Evolutionary conservation across 2,888 invertebrate species (phyloP).

Genomic region (Tinea pellionella): DNA sequence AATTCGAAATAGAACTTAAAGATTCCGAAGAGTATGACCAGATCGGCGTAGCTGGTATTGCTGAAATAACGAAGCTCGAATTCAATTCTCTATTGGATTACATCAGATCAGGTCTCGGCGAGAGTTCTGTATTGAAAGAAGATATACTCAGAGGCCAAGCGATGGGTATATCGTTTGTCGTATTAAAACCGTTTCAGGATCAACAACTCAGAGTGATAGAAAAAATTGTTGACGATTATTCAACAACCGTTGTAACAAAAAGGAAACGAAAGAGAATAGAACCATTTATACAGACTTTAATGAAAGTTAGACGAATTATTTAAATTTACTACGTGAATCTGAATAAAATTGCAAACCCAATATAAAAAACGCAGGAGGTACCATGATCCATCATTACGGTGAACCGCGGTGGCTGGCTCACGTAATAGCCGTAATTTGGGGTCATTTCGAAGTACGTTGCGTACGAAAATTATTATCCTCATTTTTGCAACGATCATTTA

Average conservation of each 20-base stretch:
- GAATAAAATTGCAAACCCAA: not conserved
- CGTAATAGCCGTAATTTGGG: slow-evolving; percentile 56
- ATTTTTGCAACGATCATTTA: slow-evolving; percentile 54
- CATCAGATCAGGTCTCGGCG: not conserved
- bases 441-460: slow-evolving; percentile 48
- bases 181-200: slow-evolving; percentile 44
- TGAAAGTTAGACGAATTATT: not conserved
- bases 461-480: slow-evolving; percentile 55
- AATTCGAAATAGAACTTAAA: slow-evolving; percentile 46
- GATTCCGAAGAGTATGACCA: slow-evolving; percentile 56
- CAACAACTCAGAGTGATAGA: slow-evolving; percentile 49
- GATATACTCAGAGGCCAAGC: slow-evolving; percentile 48
- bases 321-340: slow-evolving; percentile 1
- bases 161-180: slow-evolving; percentile 45
- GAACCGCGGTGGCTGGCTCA: slow-evolving; percentile 35
- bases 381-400: slow-evolving; percentile 41
- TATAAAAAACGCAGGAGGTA: not conserved
- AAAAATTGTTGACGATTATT: slow-evolving; percentile 39
- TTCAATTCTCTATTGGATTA: slow-evolving; percentile 27
- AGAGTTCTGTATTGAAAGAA: slow-evolving; percentile 23
- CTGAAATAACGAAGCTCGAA: slow-evolving; percentile 23
- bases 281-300: slow-evolving; percentile 23
- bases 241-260: slow-evolving; percentile 27
- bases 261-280: slow-evolving; percentile 42
- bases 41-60: slow-evolving; percentile 32